Evolutionary conservation across 2,888 invertebrate species (phyloP), one percentile per base, ranked within the genome.

Genomic region (Geophilus truncorum): DNA sequence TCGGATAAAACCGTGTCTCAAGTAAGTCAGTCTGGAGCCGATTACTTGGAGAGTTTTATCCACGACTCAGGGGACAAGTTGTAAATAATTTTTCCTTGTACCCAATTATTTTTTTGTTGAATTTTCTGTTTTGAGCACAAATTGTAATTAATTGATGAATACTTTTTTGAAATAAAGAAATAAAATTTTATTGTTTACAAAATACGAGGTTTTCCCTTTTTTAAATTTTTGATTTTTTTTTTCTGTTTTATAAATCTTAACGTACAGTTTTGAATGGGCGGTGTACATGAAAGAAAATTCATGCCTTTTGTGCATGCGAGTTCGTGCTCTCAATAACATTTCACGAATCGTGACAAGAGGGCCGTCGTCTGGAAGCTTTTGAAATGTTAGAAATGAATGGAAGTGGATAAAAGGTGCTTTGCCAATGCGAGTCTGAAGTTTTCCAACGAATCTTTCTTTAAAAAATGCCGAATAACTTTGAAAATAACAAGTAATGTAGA

Each of bases 1-100:
- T 75, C 81, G 4, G 81, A 83, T 77, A 81, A 83, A 77, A 83
- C 83, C 23, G 81, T 83, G 3, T 84, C 84, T 9, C 83, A 83
- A 34, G 36, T 81, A 6, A 83, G 83, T 78, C 81, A 80, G 7
- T 79, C 81, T 10, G 82, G 82, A 51, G 81, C 81, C 40, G 84
- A 84, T 77, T 83, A 83, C 36, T 62, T 83, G 28, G 84, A 84
- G 78, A 51, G 82, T 62, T 76, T 77, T 15, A 62, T 12, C 12
- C 7, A 62, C 7, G 62, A 62, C 10, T 62, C 62, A 15, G 45
- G 45, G 18, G 3, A 45, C n/a, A 12, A 45, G 1, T 45, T 45
- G 45, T n/a, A 45, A 45, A n/a, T 3, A 12, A 2, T 2, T 45
- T 18, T 45, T 15, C 12, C 4, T n/a, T 7, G 6, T 12, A 40